Percentiles rank a stretch among this genome's conserved stretches.
phyloP scores from a whole-genome alignment of 2,888 invertebrate species.

The Eumacrocentrus americanus region DNA sequence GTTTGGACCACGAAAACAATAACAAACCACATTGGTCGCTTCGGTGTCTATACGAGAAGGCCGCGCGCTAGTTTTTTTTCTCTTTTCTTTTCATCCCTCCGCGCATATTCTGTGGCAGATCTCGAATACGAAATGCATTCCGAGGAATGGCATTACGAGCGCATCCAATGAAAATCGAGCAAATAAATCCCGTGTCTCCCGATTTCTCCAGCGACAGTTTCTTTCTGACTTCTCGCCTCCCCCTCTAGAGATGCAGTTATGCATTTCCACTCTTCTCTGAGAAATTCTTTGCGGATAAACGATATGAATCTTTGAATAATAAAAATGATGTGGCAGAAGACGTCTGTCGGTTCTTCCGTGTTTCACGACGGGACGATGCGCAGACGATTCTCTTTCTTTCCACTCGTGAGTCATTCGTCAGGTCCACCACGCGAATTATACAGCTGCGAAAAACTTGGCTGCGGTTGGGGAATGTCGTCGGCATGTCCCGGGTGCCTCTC shows the following conservation, averaged over 20 bases:
- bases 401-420: slow-evolving; percentile 50
- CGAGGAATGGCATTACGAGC: slow-evolving; percentile 31
- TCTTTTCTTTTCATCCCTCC: slow-evolving; percentile 8
- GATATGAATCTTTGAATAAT: slow-evolving; percentile 20
- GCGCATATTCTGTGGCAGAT: slow-evolving; percentile 53
- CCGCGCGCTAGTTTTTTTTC: slow-evolving; percentile 16
- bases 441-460: slow-evolving; percentile 55
- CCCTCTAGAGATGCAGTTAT: slow-evolving; percentile 27
- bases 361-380: slow-evolving; percentile 25
- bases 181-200: slow-evolving; percentile 56
- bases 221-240: slow-evolving; percentile 24
- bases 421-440: slow-evolving; percentile 30
- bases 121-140: slow-evolving; percentile 60
- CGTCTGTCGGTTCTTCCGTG: slow-evolving; percentile 3
- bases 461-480: slow-evolving; percentile 58
- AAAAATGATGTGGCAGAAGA: slow-evolving; percentile 14
- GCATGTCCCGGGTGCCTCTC: slow-evolving; percentile 52
- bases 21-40: slow-evolving; percentile 19
- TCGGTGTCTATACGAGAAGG: slow-evolving; percentile 20
- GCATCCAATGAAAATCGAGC: slow-evolving; percentile 50
- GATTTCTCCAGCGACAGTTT: slow-evolving; percentile 33
- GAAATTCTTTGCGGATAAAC: background rate
- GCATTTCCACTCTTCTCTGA: slow-evolving; percentile 11
- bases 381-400: slow-evolving; percentile 21
- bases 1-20: slow-evolving; percentile 32